A percentile compares a stretch with the other conserved stretches of the same genome.
These are phyloP conservation scores for Galaxias olidus DNA, from an alignment of 2,797 vertebrate species.

Conservation along the genomic window DNA sequence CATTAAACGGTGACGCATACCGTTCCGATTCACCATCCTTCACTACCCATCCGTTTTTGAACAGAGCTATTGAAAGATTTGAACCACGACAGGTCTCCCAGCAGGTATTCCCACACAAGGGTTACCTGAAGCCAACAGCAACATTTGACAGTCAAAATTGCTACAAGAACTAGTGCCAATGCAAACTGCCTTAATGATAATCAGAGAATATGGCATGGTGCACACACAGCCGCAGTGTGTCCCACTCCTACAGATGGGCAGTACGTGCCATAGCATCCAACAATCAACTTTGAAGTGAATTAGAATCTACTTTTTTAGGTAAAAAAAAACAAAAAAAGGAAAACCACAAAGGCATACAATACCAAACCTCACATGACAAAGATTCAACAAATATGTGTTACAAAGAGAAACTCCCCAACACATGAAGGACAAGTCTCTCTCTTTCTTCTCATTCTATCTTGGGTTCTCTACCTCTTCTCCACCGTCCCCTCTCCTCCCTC, in stretches of 20 bases:
- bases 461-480: constrained; percentile 76
- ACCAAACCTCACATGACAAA: constrained; percentile 67
- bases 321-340: constrained; percentile 55
- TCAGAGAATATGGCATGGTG: constrained; percentile 77
- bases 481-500: constrained; percentile 31
- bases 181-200: constrained; percentile 94
- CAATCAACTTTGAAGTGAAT: constrained; percentile 79
- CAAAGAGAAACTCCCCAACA: constrained; percentile 53
- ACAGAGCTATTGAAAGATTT: constrained; percentile 41
- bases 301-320: constrained; percentile 71
- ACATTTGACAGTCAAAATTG: constrained; percentile 62
- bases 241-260: constrained; percentile 63
- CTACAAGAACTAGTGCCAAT: constrained; percentile 89
- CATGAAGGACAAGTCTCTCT: constrained; percentile 60
- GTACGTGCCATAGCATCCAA: constrained; percentile 82
- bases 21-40: constrained; percentile 13
- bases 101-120: constrained; percentile 50
- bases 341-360: constrained; percentile 66
- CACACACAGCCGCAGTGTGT: constrained; percentile 69
- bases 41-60: constrained; percentile 40
- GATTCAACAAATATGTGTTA: constrained; percentile 52
- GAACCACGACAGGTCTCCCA: constrained; percentile 48
- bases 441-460: constrained; percentile 62
- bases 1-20: constrained; percentile 15
- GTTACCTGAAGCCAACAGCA: constrained; percentile 58